phyloP scores from a whole-genome alignment of 2,797 vertebrate species.

The Apogon talboti region DNA sequence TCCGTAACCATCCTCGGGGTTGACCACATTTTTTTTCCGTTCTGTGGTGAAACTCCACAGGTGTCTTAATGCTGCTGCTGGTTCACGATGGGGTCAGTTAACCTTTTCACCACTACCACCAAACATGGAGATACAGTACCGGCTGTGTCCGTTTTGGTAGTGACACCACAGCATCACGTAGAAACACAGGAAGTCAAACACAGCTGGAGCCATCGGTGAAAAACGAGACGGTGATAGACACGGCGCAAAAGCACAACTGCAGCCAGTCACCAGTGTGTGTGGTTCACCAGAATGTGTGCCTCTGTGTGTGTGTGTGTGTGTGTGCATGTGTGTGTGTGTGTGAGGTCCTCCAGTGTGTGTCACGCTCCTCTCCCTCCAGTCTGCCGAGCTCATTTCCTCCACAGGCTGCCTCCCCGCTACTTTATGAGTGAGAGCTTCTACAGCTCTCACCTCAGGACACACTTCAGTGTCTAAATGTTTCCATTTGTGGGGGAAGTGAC shows the following conservation, averaged over 20 bases:
- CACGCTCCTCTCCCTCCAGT: constrained; percentile 68
- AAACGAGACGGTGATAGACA: constrained; percentile 50
- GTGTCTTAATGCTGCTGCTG: constrained; percentile 31
- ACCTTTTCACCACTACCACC: constrained; percentile 41
- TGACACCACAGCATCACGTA: constrained; percentile 44
- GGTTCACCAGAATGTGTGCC: constrained; percentile 10
- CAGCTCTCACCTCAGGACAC: constrained; percentile 81
- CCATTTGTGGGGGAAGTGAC: constrained; percentile 80
- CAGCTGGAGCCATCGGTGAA: constrained; percentile 58
- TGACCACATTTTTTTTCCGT: constrained; percentile 27
- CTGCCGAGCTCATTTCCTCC: constrained; percentile 80
- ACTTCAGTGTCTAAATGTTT: constrained; percentile 82
- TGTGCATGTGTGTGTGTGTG: constrained; percentile 51
- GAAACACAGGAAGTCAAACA: constrained; percentile 69
- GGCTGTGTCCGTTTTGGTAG: constrained; percentile 50
- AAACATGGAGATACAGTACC: constrained; percentile 37
- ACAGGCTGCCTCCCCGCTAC: constrained; percentile 78
- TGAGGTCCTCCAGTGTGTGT: constrained; percentile 75
- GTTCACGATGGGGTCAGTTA: constrained; percentile 59
- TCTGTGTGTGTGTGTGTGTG: constrained; percentile 62
- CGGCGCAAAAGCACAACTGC: constrained; percentile 32
- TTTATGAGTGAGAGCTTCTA: constrained; percentile 82
- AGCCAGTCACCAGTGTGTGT: constrained; percentile 52
- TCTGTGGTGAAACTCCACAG: constrained; percentile 35
- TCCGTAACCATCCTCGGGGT: constrained; percentile 6